Evolutionary conservation across 2,113 vertebrate genomes (phyloP), one percentile per base, ranked within the genome.

Genomic region (Genyomyrus donnyi): DNA sequence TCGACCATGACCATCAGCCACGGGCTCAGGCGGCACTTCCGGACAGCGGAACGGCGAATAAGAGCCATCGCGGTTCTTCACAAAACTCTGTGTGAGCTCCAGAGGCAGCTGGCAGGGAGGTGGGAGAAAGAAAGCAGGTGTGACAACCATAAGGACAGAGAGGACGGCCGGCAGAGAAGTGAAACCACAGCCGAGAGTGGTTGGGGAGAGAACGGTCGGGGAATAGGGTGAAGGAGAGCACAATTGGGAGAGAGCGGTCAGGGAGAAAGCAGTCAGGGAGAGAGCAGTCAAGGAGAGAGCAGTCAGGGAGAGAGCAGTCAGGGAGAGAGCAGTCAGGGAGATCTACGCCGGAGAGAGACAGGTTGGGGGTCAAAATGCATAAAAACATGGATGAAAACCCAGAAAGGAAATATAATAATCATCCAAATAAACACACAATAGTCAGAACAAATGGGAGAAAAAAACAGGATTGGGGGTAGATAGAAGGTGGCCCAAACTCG

Each of bases 21-120:
- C 93, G 39, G 94, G 94, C 85, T 97, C 97, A n/a, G 96, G 94
- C n/a, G 94, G 96, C 42, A 96, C 96, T 21, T 96, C 96, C 0
- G 96, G 97, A 83, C 96, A 97, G 85, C 90, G 94, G 77, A 98
- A 98, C 21, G 94, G 93, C 9, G 98, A 97, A 0, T 95, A 98
- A 8, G 96, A 97, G 24, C 98, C 97, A 1, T 99, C 97, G 0
- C 93, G 93, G 93, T 98, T 98, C 94, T 96, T 97, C 45, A 98
- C 96, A 91, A 99, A 98, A 93, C 97, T 98, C 58, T 97, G 96
- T 0, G 96, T 97, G 90, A 98, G 94, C 94, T 98, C 97, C 93
- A 99, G 93, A 5, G 98, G 97, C 93, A 98, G 92, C 98, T 99
- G 91, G 77, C 50, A 42, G 90, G 49, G 56, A 91, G 42, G 91